Base-by-base conservation (phyloP, 2,797 vertebrate species). In the Gambelia wislizenii region DNA sequence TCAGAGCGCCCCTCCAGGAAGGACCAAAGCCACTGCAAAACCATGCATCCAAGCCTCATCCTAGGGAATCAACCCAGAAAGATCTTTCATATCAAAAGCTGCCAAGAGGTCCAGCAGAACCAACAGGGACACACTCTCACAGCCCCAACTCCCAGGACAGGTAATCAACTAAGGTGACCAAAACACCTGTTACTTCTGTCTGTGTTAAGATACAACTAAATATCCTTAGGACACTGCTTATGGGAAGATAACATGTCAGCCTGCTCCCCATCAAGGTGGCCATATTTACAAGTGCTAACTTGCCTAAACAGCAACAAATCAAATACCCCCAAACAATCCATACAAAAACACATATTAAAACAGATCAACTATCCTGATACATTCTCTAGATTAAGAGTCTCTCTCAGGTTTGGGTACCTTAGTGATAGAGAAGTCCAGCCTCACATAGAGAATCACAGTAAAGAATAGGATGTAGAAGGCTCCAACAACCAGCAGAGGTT, bases 391-490 rank as follows among this genome's bases (percentile, higher is more conserved):
- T 64, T 70, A 52, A 30, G 25, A 30, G 27, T 67, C 42, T 44
- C 42, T 39, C 70, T 76, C 42, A 25, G 27, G 25, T 13, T 42
- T 77, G n/a, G 81, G 64, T 95, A 99, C 99, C 99, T 99, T 99
- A 70, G 99, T 99, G 96, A 99, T 99, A 92, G 99, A 99, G 92
- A 99, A 99, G 96, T 99, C 99, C 89, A 99, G 97, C 81, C 99
- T 98, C 67, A 99, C 99, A 0, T 99, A 99, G 92, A 99, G 95
- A n/a, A 99, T 99, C 95, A 99, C 99, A 0, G 99, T 99, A 96
- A 99, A 99, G 96, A 99, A 99, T 75, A 99, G 96, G 92, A 99
- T 98, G 96, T 99, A 99, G 96, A 99, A 99, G 2, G 98, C 98
- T 12, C 98, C 99, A 27, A 99, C 99, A 64, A 99, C 99, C 93